phyloP scores from a whole-genome alignment of 2,888 invertebrate genomes.

The Nysson spinosus region DNA sequence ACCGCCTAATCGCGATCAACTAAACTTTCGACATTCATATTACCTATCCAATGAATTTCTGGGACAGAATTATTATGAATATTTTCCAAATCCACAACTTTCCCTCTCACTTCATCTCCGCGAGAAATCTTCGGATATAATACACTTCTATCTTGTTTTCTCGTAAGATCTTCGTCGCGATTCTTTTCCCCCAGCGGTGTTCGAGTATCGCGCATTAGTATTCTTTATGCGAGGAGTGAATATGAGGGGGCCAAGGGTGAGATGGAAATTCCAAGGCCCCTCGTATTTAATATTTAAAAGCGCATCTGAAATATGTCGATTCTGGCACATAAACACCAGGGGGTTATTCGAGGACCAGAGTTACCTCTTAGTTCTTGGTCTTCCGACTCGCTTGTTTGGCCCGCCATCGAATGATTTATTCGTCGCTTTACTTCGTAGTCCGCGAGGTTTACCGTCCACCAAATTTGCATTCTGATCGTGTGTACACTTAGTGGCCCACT shows the following conservation, averaged over 20 bases:
- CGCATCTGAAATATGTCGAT: constrained; percentile 77
- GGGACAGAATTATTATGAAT: too few species aligned
- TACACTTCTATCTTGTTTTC: too few species aligned
- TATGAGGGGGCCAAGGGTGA: constrained; percentile 21
- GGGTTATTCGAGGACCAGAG: constrained; percentile 38
- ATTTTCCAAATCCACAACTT: too few species aligned
- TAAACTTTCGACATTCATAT: too few species aligned
- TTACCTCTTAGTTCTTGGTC: constrained; percentile 46
- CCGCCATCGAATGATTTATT: constrained; percentile 69
- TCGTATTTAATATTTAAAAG: constrained; percentile 75
- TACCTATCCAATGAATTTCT: too few species aligned
- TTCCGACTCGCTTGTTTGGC: too few species aligned
- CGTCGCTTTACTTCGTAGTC: constrained; percentile 61
- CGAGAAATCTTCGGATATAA: too few species aligned
- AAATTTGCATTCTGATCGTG: constrained; percentile 49
- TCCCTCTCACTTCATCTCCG: too few species aligned
- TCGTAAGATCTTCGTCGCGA: too few species aligned
- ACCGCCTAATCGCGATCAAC: too few species aligned
- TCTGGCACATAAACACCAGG: constrained; percentile 74
- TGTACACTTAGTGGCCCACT: neutral
- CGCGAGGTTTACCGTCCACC: constrained; percentile 55
- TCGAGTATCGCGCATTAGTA: constrained; percentile 37
- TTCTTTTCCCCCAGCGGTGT: too few species aligned
- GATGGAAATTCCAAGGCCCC: constrained; percentile 51
- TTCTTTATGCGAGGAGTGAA: constrained; percentile 40